Evolutionary conservation across 2,113 vertebrate species (phyloP).

Genomic region (Brachionichthys hirsutus): DNA sequence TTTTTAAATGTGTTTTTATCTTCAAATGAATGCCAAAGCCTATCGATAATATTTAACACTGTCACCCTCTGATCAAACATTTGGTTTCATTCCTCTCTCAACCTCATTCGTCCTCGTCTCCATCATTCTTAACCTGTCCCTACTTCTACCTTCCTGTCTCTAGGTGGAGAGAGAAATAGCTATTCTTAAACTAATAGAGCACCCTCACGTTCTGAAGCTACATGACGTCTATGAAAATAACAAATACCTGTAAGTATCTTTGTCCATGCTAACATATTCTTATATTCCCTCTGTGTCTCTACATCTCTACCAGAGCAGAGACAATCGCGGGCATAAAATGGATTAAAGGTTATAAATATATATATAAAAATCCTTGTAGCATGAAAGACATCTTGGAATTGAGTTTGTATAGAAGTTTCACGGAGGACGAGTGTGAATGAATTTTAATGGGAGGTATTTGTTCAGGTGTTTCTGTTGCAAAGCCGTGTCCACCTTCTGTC

Average conservation of each 20-base stretch:
- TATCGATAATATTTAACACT: no score
- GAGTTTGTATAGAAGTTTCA: not conserved
- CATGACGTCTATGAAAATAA: constrained; percentile 95
- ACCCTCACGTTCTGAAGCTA: constrained; percentile 92
- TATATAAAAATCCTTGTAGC: no score
- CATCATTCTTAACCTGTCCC: constrained; percentile 31
- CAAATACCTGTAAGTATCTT: constrained; percentile 93
- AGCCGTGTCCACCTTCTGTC: not conserved
- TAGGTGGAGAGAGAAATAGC: constrained; percentile 94
- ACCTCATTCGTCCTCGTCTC: constrained; percentile 18
- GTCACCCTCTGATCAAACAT: no score
- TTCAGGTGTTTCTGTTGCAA: not conserved
- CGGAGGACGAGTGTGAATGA: not conserved
- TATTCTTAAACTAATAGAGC: constrained; percentile 93
- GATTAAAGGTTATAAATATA: constrained; percentile 6
- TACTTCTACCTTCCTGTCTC: constrained; percentile 27
- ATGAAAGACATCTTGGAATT: not conserved
- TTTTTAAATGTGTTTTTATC: no score
- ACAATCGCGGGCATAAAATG: constrained; percentile 28
- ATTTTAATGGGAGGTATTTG: not conserved
- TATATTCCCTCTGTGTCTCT: constrained; percentile 9
- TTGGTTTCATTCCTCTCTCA: not conserved
- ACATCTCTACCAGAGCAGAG: constrained; percentile 13
- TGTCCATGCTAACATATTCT: constrained; percentile 15
- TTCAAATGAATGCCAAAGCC: no score